Conservation (phyloP, 2,888 invertebrate genomes). For the Neuroscelio doddi region DNA sequence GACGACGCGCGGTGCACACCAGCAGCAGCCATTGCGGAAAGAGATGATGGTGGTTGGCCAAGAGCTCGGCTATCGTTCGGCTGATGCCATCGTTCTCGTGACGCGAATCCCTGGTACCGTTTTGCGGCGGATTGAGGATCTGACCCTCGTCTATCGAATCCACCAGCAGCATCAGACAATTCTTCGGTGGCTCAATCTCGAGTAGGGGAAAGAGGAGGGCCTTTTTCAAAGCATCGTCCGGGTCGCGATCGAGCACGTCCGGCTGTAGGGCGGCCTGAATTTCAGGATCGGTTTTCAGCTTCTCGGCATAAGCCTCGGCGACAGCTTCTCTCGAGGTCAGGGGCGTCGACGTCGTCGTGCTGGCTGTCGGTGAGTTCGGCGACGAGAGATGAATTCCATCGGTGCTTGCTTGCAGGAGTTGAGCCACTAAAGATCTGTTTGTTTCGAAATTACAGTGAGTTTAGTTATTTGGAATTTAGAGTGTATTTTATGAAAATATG, state of each 20-base stretch:
- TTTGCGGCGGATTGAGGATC: conserved; percentile 63
- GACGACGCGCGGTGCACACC: conserved; percentile 89
- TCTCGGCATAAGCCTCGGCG: conserved; percentile 88
- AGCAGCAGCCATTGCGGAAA: conserved; percentile 95
- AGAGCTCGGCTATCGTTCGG: conserved; percentile 84
- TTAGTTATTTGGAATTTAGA: no score
- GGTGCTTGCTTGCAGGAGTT: conserved; percentile 79
- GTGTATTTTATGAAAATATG: no score
- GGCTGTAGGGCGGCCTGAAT: conserved; percentile 87
- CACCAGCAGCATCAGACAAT: conserved; percentile 87
- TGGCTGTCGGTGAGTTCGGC: conserved; percentile 64
- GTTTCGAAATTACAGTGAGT: background rate
- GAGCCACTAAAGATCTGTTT: conserved; percentile 81
- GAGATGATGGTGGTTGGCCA: conserved; percentile 91
- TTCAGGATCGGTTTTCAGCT: conserved; percentile 84
- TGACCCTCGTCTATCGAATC: conserved; percentile 92
- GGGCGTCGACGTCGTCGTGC: conserved; percentile 72
- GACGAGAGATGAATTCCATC: conserved; percentile 63
- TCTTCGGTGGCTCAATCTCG: conserved; percentile 90
- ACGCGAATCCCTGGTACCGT: conserved; percentile 73
- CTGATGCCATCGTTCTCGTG: conserved; percentile 68
- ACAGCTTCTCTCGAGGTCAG: conserved; percentile 77
- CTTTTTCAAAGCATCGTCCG: conserved; percentile 93
- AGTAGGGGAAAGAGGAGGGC: conserved; percentile 89
- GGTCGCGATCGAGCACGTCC: conserved; percentile 87